Conservation (phyloP, 2,113 vertebrate genomes). For the Eira barbara region DNA sequence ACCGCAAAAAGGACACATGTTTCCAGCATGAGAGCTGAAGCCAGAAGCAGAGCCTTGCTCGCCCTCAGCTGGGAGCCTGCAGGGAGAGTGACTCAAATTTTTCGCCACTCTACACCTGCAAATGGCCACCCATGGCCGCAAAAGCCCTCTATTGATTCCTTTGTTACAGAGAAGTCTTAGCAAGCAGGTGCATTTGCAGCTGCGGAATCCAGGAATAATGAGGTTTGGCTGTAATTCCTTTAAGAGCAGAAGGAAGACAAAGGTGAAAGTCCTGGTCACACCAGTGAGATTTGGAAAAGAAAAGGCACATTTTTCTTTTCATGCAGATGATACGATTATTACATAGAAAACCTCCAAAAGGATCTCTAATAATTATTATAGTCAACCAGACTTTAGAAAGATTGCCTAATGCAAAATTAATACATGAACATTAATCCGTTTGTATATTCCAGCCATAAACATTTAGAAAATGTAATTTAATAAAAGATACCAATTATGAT, state of each 20-base stretch:
- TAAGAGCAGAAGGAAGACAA: background rate
- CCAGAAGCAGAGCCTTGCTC: background rate
- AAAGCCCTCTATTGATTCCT: background rate
- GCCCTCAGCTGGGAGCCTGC: background rate
- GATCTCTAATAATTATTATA: background rate
- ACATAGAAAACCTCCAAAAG: background rate
- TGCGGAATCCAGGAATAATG: background rate
- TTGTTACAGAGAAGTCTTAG: background rate
- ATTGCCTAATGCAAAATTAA: background rate
- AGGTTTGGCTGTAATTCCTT: background rate
- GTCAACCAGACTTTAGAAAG: background rate
- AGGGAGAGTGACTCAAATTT: background rate
- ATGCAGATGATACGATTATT: background rate
- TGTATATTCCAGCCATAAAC: background rate
- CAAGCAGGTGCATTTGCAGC: background rate
- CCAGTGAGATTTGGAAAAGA: background rate
- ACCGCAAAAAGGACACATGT: background rate
- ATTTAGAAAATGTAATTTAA: constrained; percentile 18
- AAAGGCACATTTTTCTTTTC: background rate
- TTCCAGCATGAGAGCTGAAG: background rate
- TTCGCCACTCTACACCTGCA: background rate
- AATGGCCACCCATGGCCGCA: background rate
- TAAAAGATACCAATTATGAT: background rate
- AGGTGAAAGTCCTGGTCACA: background rate
- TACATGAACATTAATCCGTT: background rate